These are phyloP conservation scores for Molossus molossus DNA, from an alignment of 2,797 vertebrate species.

Conservation along the genomic window DNA sequence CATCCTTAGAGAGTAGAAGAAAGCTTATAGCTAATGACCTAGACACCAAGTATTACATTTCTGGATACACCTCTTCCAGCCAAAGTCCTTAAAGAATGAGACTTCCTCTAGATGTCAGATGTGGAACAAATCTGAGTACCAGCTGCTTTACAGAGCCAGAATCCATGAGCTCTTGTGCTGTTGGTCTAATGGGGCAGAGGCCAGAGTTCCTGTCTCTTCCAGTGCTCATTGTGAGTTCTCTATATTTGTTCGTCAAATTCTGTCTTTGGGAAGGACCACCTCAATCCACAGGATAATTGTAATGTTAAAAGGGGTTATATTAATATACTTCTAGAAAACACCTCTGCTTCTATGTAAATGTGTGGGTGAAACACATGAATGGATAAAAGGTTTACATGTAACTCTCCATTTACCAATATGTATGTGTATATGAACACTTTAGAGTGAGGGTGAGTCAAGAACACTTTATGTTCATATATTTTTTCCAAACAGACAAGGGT, in stretches of 20 bases:
- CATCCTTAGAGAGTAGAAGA: neutral
- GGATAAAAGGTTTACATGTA: neutral
- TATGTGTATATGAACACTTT: neutral
- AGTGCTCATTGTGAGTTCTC: neutral
- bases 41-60: neutral
- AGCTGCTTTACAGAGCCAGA: neutral
- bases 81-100: neutral
- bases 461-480: neutral
- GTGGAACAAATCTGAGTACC: neutral
- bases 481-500: neutral
- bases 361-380: neutral
- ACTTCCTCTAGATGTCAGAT: neutral
- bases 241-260: neutral
- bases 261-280: neutral
- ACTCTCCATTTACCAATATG: neutral
- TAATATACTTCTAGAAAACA: neutral
- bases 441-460: neutral
- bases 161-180: neutral
- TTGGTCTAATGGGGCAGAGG: neutral
- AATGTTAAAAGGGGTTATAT: neutral
- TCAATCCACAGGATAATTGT: neutral
- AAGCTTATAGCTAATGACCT: neutral
- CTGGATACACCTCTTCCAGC: neutral
- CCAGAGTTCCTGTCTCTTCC: neutral
- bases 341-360: neutral